Evolutionary conservation across 1,140 invertebrate genomes (phyloP).

Genomic region (Drosophila funebris): DNA sequence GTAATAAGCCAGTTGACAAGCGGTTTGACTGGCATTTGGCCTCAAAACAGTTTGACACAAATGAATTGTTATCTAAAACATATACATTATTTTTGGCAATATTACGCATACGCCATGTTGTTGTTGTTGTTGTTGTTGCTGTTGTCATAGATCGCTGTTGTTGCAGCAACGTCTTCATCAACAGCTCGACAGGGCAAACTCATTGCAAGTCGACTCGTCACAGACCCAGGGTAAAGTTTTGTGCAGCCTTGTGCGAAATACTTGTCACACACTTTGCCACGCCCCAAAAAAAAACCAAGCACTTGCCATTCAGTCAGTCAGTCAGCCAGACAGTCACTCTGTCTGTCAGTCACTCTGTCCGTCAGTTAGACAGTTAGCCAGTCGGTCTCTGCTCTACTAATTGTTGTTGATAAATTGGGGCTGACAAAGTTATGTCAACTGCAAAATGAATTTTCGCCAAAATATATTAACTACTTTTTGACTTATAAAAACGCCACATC

Average conservation of each 20-base stretch:
- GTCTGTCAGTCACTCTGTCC: slow-evolving; percentile 22
- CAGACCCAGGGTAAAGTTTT: slow-evolving; percentile 65
- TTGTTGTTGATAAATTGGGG: slow-evolving; percentile 81
- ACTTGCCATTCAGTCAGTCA: slow-evolving; percentile 30
- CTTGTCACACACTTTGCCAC: slow-evolving; percentile 78
- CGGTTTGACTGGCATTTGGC: slow-evolving; percentile 44
- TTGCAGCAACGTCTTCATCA: slow-evolving; percentile 22
- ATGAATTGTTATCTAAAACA: slow-evolving; percentile 37
- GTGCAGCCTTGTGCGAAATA: slow-evolving; percentile 64
- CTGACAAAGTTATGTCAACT: slow-evolving; percentile 82
- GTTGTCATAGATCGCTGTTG: slow-evolving; percentile 16
- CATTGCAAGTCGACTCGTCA: slow-evolving; percentile 47
- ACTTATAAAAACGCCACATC: slow-evolving; percentile 73
- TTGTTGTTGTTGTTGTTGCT: background rate
- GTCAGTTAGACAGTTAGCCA: slow-evolving; percentile 13
- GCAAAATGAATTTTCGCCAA: slow-evolving; percentile 81
- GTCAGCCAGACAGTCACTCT: background rate
- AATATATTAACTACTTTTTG: slow-evolving; percentile 81
- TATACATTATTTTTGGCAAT: slow-evolving; percentile 67
- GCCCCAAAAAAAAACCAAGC: slow-evolving; percentile 41
- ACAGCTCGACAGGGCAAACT: slow-evolving; percentile 3
- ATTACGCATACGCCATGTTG: slow-evolving; percentile 63
- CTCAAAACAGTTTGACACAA: slow-evolving; percentile 39
- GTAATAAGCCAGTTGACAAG: slow-evolving; percentile 52
- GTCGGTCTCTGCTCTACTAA: slow-evolving; percentile 68